Percentiles rank a stretch among this genome's conserved stretches.
These are phyloP conservation scores for Notiomystis cincta DNA, from an alignment of 2,113 vertebrate genomes.

Conservation along the genomic window DNA sequence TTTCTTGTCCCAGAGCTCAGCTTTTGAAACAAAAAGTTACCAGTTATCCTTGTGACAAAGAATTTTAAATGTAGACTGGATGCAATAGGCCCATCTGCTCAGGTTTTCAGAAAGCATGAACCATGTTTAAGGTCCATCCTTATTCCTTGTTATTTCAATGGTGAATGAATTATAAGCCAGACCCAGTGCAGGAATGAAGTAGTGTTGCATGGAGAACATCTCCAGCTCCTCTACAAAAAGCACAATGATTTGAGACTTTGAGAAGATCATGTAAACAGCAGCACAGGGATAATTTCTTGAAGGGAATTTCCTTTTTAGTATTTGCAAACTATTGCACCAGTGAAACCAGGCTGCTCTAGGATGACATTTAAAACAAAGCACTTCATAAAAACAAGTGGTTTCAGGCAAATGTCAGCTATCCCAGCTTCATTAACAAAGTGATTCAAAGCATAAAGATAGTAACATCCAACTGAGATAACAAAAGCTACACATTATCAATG, in stretches of 20 bases:
- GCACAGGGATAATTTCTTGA: not conserved
- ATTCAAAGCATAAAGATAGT: not conserved
- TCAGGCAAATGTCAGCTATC: not conserved
- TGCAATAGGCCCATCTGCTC: not conserved
- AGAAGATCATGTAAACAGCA: not conserved
- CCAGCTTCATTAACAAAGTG: not conserved
- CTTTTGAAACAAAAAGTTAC: not conserved
- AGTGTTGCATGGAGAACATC: not conserved
- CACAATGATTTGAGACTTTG: not conserved
- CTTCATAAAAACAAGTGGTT: not conserved
- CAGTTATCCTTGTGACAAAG: not conserved
- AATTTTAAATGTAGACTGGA: not conserved
- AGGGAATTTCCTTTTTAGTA: not conserved
- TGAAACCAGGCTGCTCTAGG: not conserved
- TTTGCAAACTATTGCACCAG: not conserved
- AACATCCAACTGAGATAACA: not conserved
- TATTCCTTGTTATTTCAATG: not conserved
- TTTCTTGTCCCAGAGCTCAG: not conserved
- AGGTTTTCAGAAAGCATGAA: not conserved
- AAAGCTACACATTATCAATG: not conserved
- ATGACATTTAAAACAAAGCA: not conserved
- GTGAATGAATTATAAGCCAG: not conserved
- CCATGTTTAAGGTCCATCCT: not conserved
- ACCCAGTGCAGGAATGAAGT: not conserved
- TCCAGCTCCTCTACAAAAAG: not conserved